Evolutionary conservation across 2,113 vertebrate species (phyloP).

Genomic region (Zapornia atra): DNA sequence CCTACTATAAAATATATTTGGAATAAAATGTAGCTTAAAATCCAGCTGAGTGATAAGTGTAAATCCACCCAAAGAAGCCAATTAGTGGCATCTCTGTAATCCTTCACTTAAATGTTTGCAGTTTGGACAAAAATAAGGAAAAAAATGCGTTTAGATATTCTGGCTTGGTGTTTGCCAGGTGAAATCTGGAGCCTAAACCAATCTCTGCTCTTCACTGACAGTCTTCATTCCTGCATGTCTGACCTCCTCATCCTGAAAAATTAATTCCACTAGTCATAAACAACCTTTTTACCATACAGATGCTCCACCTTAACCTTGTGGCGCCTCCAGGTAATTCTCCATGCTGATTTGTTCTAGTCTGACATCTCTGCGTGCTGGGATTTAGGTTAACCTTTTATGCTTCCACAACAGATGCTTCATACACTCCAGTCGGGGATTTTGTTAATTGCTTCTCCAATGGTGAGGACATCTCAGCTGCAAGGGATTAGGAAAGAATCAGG

Average conservation of each 20-base stretch:
- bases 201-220: background rate
- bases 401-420: slow-evolving; percentile 63
- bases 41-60: background rate
- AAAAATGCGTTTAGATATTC: background rate
- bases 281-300: background rate
- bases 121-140: background rate
- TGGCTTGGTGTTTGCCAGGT: background rate
- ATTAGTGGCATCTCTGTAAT: background rate
- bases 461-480: slow-evolving; percentile 60
- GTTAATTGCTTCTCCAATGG: slow-evolving; percentile 70
- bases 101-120: background rate
- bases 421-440: slow-evolving; percentile 59
- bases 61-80: background rate
- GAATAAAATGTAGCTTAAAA: background rate
- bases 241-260: slow-evolving; percentile 35
- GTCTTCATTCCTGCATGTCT: slow-evolving; percentile 22
- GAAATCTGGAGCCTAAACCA: slow-evolving; percentile 6
- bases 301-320: slow-evolving; percentile 41
- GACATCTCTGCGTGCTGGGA: slow-evolving; percentile 60
- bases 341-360: slow-evolving; percentile 48
- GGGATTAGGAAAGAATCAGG: slow-evolving; percentile 63
- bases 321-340: slow-evolving; percentile 21
- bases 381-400: slow-evolving; percentile 72
- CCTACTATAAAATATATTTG: background rate
- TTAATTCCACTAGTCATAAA: slow-evolving; percentile 30